Percentiles rank a stretch among this genome's conserved stretches.
Evolutionary conservation across 2,797 vertebrate genomes (phyloP).

Genomic region (Premnoplex brunnescens): DNA sequence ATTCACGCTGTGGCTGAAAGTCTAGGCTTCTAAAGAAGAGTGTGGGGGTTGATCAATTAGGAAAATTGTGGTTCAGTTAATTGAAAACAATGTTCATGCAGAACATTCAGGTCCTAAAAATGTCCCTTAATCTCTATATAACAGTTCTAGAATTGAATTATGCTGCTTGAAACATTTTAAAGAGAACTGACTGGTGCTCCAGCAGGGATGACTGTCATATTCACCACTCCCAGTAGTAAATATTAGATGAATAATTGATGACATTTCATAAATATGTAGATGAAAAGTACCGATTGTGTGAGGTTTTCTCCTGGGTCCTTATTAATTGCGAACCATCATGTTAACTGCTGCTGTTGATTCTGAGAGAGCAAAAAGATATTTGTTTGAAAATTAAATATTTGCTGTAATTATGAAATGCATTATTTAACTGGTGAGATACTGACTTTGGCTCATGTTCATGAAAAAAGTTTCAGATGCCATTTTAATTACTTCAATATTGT

Average conservation of each 20-base stretch:
- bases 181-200: background rate
- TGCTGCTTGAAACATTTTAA: background rate
- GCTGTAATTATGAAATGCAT: conserved; percentile 33
- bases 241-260: conserved; percentile 59
- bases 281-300: conserved; percentile 61
- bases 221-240: conserved; percentile 28
- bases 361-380: conserved; percentile 6
- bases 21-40: background rate
- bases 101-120: conserved; percentile 18
- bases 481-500: background rate
- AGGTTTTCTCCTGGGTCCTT: conserved; percentile 57
- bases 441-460: background rate
- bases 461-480: background rate
- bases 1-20: conserved; percentile 31
- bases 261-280: conserved; percentile 67
- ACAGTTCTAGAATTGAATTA: background rate
- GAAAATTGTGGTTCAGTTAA: conserved; percentile 1
- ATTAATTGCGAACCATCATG: conserved; percentile 56
- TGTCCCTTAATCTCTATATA: background rate
- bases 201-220: background rate
- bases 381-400: conserved; percentile 58
- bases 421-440: background rate
- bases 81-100: background rate
- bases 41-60: background rate
- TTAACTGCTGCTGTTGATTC: conserved; percentile 29